Evolutionary conservation across 2,888 invertebrate species (phyloP).

Genomic region (Heteropelma amictum): DNA sequence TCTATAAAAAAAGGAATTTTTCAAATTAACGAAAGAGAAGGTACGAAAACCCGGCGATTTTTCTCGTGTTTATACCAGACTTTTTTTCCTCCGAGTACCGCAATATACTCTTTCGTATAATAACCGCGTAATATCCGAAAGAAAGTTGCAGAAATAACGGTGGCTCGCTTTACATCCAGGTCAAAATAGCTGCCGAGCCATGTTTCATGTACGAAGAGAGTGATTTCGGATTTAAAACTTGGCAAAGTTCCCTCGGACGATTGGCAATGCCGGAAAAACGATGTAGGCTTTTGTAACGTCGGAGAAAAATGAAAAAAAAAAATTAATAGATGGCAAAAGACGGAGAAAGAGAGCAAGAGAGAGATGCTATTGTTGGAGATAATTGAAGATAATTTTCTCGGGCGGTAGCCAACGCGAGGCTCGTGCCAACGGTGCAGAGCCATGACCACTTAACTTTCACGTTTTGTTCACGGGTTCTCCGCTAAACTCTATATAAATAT

Average conservation of each 20-base stretch:
- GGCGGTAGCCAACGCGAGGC: conserved; percentile 61
- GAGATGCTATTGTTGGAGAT: conserved; percentile 61
- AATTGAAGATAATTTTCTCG: conserved; percentile 74
- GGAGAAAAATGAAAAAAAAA: neutral
- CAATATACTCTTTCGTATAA: conserved; percentile 15
- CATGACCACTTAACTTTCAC: conserved; percentile 74
- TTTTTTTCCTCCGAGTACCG: neutral
- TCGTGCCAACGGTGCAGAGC: conserved; percentile 63
- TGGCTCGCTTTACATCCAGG: neutral
- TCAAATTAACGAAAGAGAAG: neutral
- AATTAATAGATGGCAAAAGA: conserved; percentile 3
- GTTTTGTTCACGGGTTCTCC: conserved; percentile 53
- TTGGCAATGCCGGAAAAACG: conserved; percentile 25
- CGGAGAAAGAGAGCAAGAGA: conserved; percentile 28
- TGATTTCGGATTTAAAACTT: conserved; percentile 12
- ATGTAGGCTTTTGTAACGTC: neutral
- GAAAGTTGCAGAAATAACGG: conserved; percentile 44
- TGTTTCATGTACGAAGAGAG: neutral
- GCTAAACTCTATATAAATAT: conserved; percentile 62
- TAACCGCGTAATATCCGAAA: conserved; percentile 25
- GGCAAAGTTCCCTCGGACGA: conserved; percentile 18
- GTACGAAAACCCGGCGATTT: neutral
- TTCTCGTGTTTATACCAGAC: neutral
- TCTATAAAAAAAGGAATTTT: no score
- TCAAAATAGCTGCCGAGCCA: neutral